Evolutionary conservation across 2,888 invertebrate species (phyloP), one percentile per base, ranked within the genome.

Genomic region (Nymphalis polychloros): DNA sequence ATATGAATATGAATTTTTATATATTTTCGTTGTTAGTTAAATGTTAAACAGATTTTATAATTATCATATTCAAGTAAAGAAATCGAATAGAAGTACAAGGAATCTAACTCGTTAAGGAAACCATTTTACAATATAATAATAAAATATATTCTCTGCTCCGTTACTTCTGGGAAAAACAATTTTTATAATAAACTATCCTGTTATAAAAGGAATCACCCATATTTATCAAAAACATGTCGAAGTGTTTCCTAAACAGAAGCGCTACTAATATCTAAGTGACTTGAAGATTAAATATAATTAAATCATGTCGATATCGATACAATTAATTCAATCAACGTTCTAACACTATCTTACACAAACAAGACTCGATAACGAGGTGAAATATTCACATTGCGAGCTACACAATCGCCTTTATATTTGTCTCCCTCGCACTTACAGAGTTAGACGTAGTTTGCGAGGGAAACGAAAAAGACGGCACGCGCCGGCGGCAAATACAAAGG

Each of bases 301-400:
- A 10, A 20, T 23, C 49, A 31, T 61, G 84, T 87, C 85, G 85
- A 87, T 78, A 88, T 85, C 84, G 83, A 84, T 77, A 76, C 77
- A 77, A 75, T 74, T 79, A 84, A 81, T 80, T 81, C 81, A 76
- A 81, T 82, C 79, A 80, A 70, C 73, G 68, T 70, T 68, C 67
- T 68, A 84, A 78, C 91, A 82, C 91, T 89, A 86, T 83, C 90
- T 88, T 92, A 91, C 91, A 89, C 91, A 92, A 92, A 92, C 92
- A 92, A 91, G 89, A 87, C 89, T 86, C 89, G 92, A 91, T 92
- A 92, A 92, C 92, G 92, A 92, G 92, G 92, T 92, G 92, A 92
- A 92, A 92, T 92, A 92, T 92, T 91, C 92, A 92, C 92, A 86
- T 89, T 86, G 90, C 87, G 85, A 86, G 84, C 88, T 88, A 87